These are phyloP conservation scores for Cryptosula pallasiana DNA, from an alignment of 2,888 invertebrate species.

Conservation along the genomic window DNA sequence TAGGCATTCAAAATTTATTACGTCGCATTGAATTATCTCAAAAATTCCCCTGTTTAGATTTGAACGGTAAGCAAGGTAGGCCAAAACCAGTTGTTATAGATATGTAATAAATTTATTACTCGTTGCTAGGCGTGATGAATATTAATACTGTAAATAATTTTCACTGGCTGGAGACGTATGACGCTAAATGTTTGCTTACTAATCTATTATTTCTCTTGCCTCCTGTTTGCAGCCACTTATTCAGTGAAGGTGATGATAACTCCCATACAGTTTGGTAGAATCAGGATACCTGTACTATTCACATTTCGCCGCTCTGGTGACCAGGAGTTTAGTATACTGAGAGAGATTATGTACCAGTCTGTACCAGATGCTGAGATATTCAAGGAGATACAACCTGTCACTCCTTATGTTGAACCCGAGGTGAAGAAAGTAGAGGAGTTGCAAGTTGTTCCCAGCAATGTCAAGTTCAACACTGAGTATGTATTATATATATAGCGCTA, in stretches of 20 bases:
- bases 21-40: too few relatives aligned
- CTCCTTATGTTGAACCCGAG: neutral
- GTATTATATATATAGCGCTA: too few relatives aligned
- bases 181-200: too few relatives aligned
- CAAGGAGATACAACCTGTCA: neutral
- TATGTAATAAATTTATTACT: too few relatives aligned
- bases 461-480: neutral
- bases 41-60: too few relatives aligned
- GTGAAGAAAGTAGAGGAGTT: neutral
- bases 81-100: too few relatives aligned
- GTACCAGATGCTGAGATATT: neutral
- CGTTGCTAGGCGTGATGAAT: too few relatives aligned
- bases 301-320: neutral
- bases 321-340: neutral
- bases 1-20: too few relatives aligned
- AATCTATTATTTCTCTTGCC: neutral
- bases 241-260: neutral
- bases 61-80: too few relatives aligned
- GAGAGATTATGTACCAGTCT: slow-evolving; percentile 5
- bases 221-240: slow-evolving; percentile 2
- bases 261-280: neutral
- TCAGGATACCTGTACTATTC: slow-evolving; percentile 6
- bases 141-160: too few relatives aligned
- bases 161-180: too few relatives aligned
- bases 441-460: neutral